A percentile compares a stretch with the other conserved stretches of the same genome.
Evolutionary conservation across 2,113 vertebrate species (phyloP).

Genomic region (Daboia siamensis): DNA sequence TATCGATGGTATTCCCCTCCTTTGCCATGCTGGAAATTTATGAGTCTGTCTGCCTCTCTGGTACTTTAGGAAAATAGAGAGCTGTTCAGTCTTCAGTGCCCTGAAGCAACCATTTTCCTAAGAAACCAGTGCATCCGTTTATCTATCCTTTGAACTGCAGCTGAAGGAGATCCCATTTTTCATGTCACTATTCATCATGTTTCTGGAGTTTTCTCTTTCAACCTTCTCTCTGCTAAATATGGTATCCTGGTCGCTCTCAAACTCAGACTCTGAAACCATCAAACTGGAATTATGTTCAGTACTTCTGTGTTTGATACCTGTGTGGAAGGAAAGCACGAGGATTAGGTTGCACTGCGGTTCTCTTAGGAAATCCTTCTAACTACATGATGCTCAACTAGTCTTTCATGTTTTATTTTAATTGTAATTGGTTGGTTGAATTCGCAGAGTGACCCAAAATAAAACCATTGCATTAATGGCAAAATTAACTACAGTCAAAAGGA

Average conservation of each 20-base stretch:
- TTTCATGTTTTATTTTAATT: background rate
- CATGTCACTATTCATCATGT: conserved; percentile 62
- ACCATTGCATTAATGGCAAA: background rate
- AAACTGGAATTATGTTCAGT: conserved; percentile 90
- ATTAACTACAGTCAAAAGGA: background rate
- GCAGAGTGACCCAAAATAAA: background rate
- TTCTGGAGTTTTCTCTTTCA: conserved; percentile 68
- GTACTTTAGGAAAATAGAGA: conserved; percentile 35
- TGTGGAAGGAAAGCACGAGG: background rate
- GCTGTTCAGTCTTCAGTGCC: background rate
- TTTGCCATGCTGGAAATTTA: conserved; percentile 13
- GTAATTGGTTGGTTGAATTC: background rate
- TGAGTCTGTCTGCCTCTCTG: conserved; percentile 13
- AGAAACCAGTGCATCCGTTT: conserved; percentile 35
- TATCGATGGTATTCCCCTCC: conserved; percentile 16
- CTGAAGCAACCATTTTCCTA: background rate
- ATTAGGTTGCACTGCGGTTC: background rate
- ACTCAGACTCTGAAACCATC: conserved; percentile 91
- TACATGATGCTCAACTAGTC: background rate
- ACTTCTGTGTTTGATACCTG: conserved; percentile 89
- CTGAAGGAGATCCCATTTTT: conserved; percentile 77
- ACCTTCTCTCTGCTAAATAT: conserved; percentile 80
- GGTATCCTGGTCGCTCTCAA: conserved; percentile 89
- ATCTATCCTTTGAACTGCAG: conserved; percentile 74
- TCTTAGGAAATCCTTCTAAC: background rate